Evolutionary conservation across 2,113 vertebrate genomes (phyloP).

Genomic region (Papio anubis): DNA sequence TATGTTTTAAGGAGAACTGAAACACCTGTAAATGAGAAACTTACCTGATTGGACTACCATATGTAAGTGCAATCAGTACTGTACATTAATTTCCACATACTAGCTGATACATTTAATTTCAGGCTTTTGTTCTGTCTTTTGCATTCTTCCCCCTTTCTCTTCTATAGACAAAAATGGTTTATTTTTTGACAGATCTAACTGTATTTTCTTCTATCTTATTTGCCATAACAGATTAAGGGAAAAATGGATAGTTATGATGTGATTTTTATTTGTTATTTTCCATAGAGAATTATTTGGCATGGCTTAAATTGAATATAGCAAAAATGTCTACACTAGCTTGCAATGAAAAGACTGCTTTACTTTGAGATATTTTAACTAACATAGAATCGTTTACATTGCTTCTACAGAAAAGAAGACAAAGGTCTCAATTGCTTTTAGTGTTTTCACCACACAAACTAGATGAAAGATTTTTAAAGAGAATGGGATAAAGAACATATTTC

Average conservation of each 20-base stretch:
- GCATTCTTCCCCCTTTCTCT: neutral
- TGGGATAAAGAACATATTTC: constrained; percentile 19
- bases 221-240: neutral
- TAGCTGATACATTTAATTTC: constrained; percentile 23
- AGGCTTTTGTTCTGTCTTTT: constrained; percentile 22
- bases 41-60: constrained; percentile 56
- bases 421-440: neutral
- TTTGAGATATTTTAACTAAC: constrained; percentile 2
- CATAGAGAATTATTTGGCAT: neutral
- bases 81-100: constrained; percentile 10
- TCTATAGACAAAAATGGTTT: neutral
- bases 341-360: constrained; percentile 1
- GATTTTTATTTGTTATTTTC: constrained; percentile 53
- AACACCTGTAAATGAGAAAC: constrained; percentile 50
- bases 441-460: constrained; percentile 12
- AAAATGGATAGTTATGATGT: neutral
- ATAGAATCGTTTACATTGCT: constrained; percentile 14
- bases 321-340: neutral
- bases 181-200: neutral
- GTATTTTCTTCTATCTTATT: neutral
- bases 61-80: constrained; percentile 70
- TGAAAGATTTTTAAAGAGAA: neutral
- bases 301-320: constrained; percentile 22
- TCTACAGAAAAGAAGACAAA: constrained; percentile 15
- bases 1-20: constrained; percentile 18